Evolutionary conservation across 2,888 invertebrate genomes (phyloP).

Genomic region (Acanthosepion pharaonis): DNA sequence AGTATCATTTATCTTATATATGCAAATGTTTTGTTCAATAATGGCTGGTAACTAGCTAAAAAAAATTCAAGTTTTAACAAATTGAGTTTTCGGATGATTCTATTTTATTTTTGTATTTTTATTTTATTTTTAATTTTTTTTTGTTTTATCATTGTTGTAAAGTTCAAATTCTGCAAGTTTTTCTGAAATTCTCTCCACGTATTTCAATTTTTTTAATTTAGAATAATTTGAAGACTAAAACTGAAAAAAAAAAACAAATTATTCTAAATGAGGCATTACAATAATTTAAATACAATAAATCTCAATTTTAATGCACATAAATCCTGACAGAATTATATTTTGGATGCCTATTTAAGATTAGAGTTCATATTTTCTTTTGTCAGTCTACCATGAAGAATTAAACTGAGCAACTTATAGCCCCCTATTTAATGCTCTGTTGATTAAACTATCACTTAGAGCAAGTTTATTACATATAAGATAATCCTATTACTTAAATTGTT

Average conservation of each 20-base stretch:
- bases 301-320: not conserved
- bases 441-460: not conserved
- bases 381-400: not conserved
- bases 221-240: not conserved
- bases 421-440: not conserved
- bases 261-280: not conserved
- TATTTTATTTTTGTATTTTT: not conserved
- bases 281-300: not conserved
- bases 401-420: not conserved
- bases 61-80: not conserved
- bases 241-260: not conserved
- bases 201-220: not conserved
- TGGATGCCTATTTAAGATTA: not conserved
- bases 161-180: not conserved
- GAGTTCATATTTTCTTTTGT: not conserved
- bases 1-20: constrained; percentile 12
- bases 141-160: not conserved
- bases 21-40: constrained; percentile 33
- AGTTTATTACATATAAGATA: not conserved
- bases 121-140: not conserved
- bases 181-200: not conserved
- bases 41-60: constrained; percentile 6
- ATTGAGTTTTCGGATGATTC: not conserved
- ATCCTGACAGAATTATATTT: constrained; percentile 8
- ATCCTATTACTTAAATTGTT: not conserved